phyloP scores from a whole-genome alignment of 2,113 vertebrate species.

The Neoarius graeffei region DNA sequence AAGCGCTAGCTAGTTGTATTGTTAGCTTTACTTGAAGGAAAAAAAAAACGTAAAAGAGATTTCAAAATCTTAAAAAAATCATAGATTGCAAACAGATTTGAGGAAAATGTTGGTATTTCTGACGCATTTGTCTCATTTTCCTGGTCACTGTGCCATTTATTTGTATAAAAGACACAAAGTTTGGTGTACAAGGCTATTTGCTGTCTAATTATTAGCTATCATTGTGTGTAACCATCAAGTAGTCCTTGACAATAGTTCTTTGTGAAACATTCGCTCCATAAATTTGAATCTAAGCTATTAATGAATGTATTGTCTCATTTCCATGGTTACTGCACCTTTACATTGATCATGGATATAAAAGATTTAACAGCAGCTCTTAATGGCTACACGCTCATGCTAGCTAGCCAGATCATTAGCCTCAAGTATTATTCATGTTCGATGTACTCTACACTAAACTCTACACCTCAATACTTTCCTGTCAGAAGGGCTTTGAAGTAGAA shows the following conservation, averaged over 20 bases:
- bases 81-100: neutral
- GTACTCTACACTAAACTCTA: neutral
- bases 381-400: neutral
- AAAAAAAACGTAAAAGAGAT: too few species aligned
- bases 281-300: neutral
- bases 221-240: neutral
- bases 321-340: neutral
- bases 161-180: neutral
- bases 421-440: neutral
- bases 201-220: neutral
- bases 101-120: neutral
- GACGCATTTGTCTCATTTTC: neutral
- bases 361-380: neutral
- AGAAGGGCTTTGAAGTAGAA: neutral
- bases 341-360: neutral
- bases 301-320: neutral
- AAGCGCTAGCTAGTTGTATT: neutral
- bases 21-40: neutral
- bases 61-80: neutral
- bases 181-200: neutral
- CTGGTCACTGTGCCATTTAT: neutral
- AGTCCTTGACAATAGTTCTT: neutral
- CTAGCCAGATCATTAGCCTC: neutral
- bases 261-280: neutral
- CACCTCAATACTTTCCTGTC: neutral